Conservation (phyloP, 2,113 vertebrate genomes). For the Toxotes jaculatrix region DNA sequence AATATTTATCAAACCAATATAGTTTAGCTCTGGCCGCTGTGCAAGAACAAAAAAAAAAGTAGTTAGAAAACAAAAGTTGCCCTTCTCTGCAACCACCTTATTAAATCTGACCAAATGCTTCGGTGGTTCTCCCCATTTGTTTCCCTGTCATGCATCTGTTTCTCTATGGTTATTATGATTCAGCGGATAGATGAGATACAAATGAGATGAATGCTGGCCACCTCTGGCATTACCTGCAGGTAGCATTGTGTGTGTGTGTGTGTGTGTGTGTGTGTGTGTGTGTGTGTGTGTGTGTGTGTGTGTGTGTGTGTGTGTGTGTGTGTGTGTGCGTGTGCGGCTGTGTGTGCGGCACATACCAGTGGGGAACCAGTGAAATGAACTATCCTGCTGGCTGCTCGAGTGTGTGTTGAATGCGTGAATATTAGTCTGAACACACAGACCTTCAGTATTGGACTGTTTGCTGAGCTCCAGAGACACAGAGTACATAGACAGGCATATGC, state of each 20-base stretch:
- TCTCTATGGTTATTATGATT: constrained; percentile 55
- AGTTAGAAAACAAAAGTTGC: constrained; percentile 32
- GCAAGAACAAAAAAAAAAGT: constrained; percentile 27
- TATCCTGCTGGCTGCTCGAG: neutral
- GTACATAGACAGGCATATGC: neutral
- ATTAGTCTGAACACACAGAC: constrained; percentile 32
- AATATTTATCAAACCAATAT: constrained; percentile 54
- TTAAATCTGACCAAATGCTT: constrained; percentile 59
- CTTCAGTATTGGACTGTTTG: constrained; percentile 11
- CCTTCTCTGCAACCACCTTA: constrained; percentile 22
- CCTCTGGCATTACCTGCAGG: constrained; percentile 57
- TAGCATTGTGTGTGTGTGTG: too few species aligned
- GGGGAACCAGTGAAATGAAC: constrained; percentile 42
- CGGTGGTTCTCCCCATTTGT: constrained; percentile 44
- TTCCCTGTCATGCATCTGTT: constrained; percentile 30
- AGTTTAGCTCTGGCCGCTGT: constrained; percentile 17
- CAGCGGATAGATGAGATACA: constrained; percentile 56
- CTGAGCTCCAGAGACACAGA: constrained; percentile 21
- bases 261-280: constrained; percentile 31
- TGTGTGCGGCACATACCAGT: constrained; percentile 3
- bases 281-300: constrained; percentile 2
- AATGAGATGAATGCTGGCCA: constrained; percentile 61
- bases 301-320: constrained; percentile 28
- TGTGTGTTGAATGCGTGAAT: constrained; percentile 46
- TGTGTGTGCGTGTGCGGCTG: neutral